Conservation (phyloP, 2,888 invertebrate genomes). For the Clunio marinus region DNA sequence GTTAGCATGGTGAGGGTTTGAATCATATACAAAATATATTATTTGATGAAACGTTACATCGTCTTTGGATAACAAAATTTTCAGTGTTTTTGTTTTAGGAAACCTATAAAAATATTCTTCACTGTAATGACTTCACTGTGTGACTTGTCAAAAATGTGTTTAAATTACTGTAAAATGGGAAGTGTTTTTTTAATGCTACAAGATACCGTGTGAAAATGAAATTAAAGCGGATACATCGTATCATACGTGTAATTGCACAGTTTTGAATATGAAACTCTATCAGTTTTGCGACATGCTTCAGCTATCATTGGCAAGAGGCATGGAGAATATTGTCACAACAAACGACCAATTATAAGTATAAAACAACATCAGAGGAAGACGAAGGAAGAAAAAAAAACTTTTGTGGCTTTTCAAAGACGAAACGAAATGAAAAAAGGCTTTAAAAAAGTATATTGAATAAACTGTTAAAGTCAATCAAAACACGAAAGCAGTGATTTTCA, state of each 20-base stretch:
- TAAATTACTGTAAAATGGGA: not conserved
- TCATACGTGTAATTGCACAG: constrained; percentile 39
- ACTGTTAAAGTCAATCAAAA: constrained; percentile 34
- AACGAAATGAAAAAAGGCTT: not conserved
- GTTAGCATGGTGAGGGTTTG: no score
- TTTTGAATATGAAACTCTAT: constrained; percentile 39
- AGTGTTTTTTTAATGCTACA: constrained; percentile 16
- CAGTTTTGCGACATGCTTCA: constrained; percentile 34
- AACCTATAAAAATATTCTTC: no score
- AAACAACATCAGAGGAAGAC: not conserved
- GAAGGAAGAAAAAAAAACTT: constrained; percentile 15
- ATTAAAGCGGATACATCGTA: constrained; percentile 36
- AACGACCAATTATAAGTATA: constrained; percentile 38
- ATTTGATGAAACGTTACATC: no score
- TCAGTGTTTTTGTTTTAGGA: no score
- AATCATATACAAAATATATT: no score
- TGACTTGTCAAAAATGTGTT: not conserved
- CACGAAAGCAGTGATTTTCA: constrained; percentile 12
- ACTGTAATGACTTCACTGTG: no score
- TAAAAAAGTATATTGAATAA: not conserved
- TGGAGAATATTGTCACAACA: constrained; percentile 38
- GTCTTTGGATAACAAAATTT: no score
- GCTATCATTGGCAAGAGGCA: constrained; percentile 30
- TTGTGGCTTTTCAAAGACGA: constrained; percentile 10
- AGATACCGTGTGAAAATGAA: constrained; percentile 38